Percentiles rank a stretch among this genome's conserved stretches.
These are phyloP conservation scores for Probosciger aterrimus DNA, from an alignment of 2,113 vertebrate genomes.

Conservation along the genomic window DNA sequence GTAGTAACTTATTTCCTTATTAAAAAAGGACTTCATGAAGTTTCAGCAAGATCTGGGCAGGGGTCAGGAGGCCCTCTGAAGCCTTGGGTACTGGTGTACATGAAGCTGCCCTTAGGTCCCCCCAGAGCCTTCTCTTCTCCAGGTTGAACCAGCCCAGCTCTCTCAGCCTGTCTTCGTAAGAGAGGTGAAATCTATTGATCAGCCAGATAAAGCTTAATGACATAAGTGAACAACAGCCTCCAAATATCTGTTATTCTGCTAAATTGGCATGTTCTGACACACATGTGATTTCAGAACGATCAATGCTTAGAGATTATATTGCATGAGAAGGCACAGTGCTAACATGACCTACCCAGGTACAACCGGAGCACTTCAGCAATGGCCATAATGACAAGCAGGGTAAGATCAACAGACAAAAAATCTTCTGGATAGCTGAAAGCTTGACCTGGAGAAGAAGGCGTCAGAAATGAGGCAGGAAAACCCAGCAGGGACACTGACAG, in stretches of 20 bases:
- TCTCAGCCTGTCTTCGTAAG: not conserved
- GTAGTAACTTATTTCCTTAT: not conserved
- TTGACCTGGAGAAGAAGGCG: slow-evolving; percentile 69
- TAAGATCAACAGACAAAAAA: slow-evolving; percentile 73
- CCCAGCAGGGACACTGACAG: not conserved
- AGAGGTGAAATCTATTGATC: not conserved
- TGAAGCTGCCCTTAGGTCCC: not conserved
- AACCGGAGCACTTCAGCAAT: slow-evolving; percentile 71
- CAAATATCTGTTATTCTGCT: not conserved
- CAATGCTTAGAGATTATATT: not conserved
- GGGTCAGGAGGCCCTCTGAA: not conserved
- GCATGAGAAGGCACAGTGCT: not conserved
- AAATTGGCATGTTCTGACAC: not conserved
- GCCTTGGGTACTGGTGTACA: not conserved
- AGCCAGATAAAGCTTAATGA: not conserved
- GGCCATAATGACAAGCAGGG: slow-evolving; percentile 78
- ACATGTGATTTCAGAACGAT: not conserved
- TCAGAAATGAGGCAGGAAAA: not conserved
- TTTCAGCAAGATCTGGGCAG: not conserved
- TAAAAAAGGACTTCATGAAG: not conserved
- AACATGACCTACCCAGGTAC: slow-evolving; percentile 74
- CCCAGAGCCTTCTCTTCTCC: not conserved
- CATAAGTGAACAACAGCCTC: not conserved
- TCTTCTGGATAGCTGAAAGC: slow-evolving; percentile 78
- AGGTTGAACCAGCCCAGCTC: not conserved